A percentile compares a stretch with the other conserved stretches of the same genome.
Conservation (phyloP, 2,888 invertebrate species). For the Eristalis pertinax region DNA sequence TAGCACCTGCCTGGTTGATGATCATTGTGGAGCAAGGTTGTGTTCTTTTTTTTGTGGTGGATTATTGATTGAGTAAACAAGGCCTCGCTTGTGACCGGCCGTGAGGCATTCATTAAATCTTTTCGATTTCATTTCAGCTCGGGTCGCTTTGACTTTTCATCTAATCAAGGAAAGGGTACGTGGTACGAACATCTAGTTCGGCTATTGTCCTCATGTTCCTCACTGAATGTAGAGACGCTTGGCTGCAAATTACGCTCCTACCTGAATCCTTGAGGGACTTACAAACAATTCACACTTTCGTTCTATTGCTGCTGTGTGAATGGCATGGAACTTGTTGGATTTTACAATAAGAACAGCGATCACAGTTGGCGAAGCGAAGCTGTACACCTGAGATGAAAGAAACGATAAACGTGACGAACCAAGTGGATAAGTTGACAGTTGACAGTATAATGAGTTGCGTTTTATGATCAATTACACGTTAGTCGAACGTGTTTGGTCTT, state of each 20-base stretch:
- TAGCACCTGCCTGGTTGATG: slow-evolving; percentile 13
- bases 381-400: too few relatives aligned
- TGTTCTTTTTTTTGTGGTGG: slow-evolving; percentile 8
- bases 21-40: slow-evolving; percentile 16
- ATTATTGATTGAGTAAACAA: slow-evolving; percentile 25
- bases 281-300: not conserved
- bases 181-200: not conserved
- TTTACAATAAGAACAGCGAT: too few relatives aligned
- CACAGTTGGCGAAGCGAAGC: too few relatives aligned
- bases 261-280: not conserved
- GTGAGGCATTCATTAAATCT: slow-evolving; percentile 28
- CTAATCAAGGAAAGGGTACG: not conserved
- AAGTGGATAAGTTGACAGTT: too few relatives aligned
- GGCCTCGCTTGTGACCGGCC: slow-evolving; percentile 3
- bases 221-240: not conserved
- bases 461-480: too few relatives aligned
- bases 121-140: slow-evolving; percentile 35
- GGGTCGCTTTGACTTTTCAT: not conserved
- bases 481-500: too few relatives aligned
- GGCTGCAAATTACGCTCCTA: not conserved
- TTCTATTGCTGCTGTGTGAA: not conserved
- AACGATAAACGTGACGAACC: too few relatives aligned
- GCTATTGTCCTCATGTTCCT: not conserved
- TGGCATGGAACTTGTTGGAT: too few relatives aligned
- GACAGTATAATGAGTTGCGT: too few relatives aligned